Conservation (phyloP, 2,888 invertebrate genomes). For the Phaedon cochleariae region DNA sequence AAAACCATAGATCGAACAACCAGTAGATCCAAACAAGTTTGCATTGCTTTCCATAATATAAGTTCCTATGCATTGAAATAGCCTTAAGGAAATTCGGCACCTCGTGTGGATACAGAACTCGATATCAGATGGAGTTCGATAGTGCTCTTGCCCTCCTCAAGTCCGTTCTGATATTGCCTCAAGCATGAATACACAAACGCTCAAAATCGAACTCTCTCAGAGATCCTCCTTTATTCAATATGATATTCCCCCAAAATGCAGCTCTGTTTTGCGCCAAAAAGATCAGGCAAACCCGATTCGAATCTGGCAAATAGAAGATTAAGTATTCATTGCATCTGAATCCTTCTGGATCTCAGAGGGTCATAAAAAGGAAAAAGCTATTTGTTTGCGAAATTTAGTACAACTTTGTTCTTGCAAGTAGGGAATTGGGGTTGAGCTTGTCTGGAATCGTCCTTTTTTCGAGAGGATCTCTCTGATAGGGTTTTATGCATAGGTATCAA, state of each 20-base stretch:
- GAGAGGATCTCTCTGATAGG: slow-evolving; percentile 17
- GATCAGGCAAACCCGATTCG: slow-evolving; percentile 50
- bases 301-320: slow-evolving; percentile 51
- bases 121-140: not conserved
- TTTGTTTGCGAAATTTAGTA: slow-evolving; percentile 45
- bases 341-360: slow-evolving; percentile 39
- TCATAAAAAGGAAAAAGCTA: slow-evolving; percentile 45
- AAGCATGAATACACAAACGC: slow-evolving; percentile 36
- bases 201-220: slow-evolving; percentile 26
- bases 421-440: slow-evolving; percentile 4
- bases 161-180: slow-evolving; percentile 21
- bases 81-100: not conserved
- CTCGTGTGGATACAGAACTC: not conserved
- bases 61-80: not conserved
- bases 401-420: slow-evolving; percentile 36
- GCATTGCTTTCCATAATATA: too few relatives aligned
- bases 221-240: slow-evolving; percentile 37
- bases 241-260: slow-evolving; percentile 28
- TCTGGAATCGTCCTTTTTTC: slow-evolving; percentile 10
- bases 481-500: slow-evolving; percentile 6
- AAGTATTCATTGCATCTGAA: slow-evolving; percentile 51
- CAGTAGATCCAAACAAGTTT: too few relatives aligned
- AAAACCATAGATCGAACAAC: too few relatives aligned
- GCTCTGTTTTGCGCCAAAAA: slow-evolving; percentile 45
- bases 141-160: slow-evolving; percentile 4